Evolutionary conservation across 2,113 vertebrate species (phyloP).

Genomic region (cattle (Bos taurus)): ARS-UCD2.0 NC_037340.1:71465001-71465500

Average conservation of each 20-base stretch:
- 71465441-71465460: neutral
- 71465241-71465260: neutral
- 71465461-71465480: neutral
- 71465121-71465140: neutral
- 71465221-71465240: neutral
- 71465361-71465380: neutral
- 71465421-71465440: neutral
- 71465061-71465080: no score
- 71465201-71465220: neutral
- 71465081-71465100: accelerated
- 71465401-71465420: neutral
- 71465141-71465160: neutral
- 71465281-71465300: conserved; percentile 3
- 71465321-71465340: neutral
- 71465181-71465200: neutral
- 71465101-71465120: neutral
- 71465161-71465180: neutral
- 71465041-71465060: neutral
- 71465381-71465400: neutral
- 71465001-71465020: neutral
- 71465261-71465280: conserved; percentile 5
- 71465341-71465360: neutral
- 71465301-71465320: neutral
- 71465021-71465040: neutral
- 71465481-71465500: neutral